phyloP scores from a whole-genome alignment of 2,888 invertebrate species.

The Margaritifera margaritifera region DNA sequence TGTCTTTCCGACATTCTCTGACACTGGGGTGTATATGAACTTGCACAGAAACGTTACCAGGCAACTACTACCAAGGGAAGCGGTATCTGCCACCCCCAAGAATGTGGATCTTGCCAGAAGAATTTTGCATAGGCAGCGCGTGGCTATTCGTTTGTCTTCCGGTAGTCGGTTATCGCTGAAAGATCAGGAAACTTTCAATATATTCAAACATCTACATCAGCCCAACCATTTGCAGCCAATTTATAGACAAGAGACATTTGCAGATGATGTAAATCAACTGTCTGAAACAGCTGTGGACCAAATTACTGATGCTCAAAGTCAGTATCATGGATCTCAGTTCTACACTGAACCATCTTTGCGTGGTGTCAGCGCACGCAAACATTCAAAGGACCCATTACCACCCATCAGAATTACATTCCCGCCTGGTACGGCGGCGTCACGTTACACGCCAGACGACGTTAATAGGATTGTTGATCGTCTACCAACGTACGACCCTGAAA shows the following conservation, averaged over 20 bases:
- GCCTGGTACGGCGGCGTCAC: conserved; percentile 30
- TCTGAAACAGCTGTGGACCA: conserved; percentile 1
- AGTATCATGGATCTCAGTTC: conserved; percentile 27
- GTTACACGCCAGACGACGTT: conserved; percentile 25
- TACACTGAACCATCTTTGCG: conserved; percentile 36
- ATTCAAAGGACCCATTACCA: conserved; percentile 5
- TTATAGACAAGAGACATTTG: conserved; percentile 24
- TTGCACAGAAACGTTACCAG: conserved; percentile 42
- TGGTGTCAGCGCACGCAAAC: conserved; percentile 5
- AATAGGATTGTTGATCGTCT: conserved; percentile 32
- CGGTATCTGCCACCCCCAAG: conserved; percentile 24
- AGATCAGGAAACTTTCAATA: conserved; percentile 33
- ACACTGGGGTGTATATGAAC: conserved; percentile 41
- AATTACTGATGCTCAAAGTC: conserved; percentile 24
- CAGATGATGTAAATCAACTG: conserved; percentile 22
- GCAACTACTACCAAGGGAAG: conserved; percentile 41
- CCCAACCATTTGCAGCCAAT: conserved; percentile 14
- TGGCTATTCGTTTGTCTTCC: conserved; percentile 30
- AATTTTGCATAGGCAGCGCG: conserved; percentile 42
- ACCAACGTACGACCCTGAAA: conserved; percentile 44
- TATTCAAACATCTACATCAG: conserved; percentile 31
- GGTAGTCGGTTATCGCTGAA: conserved; percentile 37
- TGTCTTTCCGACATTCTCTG: conserved; percentile 36
- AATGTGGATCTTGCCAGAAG: conserved; percentile 42
- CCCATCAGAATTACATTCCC: conserved; percentile 26